Conservation (phyloP, 2,888 invertebrate species). For the Ectemnius continuus region DNA sequence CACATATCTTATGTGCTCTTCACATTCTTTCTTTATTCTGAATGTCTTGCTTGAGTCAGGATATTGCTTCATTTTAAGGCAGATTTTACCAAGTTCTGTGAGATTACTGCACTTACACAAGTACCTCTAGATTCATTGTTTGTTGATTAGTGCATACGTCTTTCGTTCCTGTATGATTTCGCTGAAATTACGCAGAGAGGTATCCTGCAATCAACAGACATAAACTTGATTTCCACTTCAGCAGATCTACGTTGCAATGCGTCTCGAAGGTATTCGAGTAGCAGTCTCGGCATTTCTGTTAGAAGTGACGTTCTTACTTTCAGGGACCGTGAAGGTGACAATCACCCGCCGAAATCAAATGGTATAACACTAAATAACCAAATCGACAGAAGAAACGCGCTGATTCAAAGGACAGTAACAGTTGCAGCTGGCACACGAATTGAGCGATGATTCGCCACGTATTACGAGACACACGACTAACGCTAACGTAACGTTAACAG, state of each 20-base stretch:
- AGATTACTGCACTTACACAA: too few species aligned
- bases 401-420: conserved; percentile 26
- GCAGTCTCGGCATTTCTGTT: conserved; percentile 19
- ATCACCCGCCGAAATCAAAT: conserved; percentile 73
- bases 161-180: too few species aligned
- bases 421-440: conserved; percentile 28
- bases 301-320: conserved; percentile 46
- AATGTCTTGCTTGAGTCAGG: too few species aligned
- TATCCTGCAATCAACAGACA: too few species aligned
- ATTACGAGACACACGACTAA: not conserved
- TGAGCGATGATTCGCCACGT: conserved; percentile 21
- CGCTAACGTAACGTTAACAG: too few species aligned
- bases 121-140: too few species aligned
- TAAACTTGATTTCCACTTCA: conserved; percentile 42
- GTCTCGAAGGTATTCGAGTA: conserved; percentile 10
- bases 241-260: conserved; percentile 31
- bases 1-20: too few species aligned
- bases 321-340: conserved; percentile 76
- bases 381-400: conserved; percentile 24
- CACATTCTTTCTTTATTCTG: too few species aligned
- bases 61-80: too few species aligned
- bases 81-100: too few species aligned
- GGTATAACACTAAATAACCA: conserved; percentile 68
- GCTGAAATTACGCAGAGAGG: too few species aligned
- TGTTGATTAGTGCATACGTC: too few species aligned